Evolutionary conservation across 2,797 vertebrate species (phyloP).

Genomic region (Neosilurus mollespiculum): DNA sequence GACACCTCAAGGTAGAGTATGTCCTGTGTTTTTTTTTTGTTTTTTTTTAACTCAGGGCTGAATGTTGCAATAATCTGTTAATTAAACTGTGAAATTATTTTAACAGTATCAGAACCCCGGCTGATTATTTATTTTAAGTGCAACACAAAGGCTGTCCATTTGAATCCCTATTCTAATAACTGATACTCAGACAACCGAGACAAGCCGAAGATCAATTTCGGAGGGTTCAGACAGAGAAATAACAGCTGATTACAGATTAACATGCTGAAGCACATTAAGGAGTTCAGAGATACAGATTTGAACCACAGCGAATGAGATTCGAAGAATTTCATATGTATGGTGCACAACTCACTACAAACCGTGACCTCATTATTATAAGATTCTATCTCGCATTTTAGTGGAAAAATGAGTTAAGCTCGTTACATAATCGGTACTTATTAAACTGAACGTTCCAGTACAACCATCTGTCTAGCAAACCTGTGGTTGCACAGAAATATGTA

Average conservation of each 20-base stretch:
- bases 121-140: background rate
- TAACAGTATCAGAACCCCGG: background rate
- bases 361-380: background rate
- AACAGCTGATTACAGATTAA: background rate
- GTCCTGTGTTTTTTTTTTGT: background rate
- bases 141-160: background rate
- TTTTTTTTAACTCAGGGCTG: background rate
- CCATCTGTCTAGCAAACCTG: background rate
- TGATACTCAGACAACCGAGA: background rate
- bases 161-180: background rate
- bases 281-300: background rate
- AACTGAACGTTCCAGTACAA: background rate
- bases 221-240: background rate
- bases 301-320: background rate
- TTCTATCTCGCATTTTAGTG: background rate
- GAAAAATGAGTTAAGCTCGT: background rate
- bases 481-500: background rate
- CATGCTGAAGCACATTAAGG: background rate
- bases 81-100: background rate
- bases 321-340: background rate
- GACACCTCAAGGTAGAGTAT: conserved; percentile 83
- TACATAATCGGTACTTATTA: background rate
- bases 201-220: background rate
- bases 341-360: background rate
- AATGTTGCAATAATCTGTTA: background rate